Evolutionary conservation across 2,888 invertebrate species (phyloP), one percentile per base, ranked within the genome.

Genomic region (Orchestes rusci): DNA sequence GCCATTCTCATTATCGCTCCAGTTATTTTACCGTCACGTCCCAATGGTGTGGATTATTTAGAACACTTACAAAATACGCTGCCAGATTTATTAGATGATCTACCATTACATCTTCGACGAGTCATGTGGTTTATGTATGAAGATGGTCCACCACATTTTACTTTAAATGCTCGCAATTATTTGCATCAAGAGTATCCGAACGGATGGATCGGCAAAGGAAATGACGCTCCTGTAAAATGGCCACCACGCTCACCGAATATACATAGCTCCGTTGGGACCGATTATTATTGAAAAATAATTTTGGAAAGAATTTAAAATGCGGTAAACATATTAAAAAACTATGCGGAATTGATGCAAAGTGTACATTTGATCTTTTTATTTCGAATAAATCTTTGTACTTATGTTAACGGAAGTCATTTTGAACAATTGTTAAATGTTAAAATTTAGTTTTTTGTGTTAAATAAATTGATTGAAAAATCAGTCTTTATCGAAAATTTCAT

Each of bases 1-100:
- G 19, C 10, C 35, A 35, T 12, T 35, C 19, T 35, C 13, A 35
- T 35, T 12, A 18, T 17, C 16, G 35, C 18, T 35, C 7, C 17
- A 12, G 19, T 15, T 16, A 32, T 32, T 32, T 32, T 35, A 35
- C 35, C 19, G 19, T 19, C 35, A 16, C 17, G 18, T 3, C 17
- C 19, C 8, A 35, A 17, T 35, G 35, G 18, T 10, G 12, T 10
- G 16, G 13, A 35, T 35, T 35, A 35, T 35, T 35, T 35, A 10
- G 13, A 18, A 35, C 17, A 35, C 19, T 18, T 4, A 5, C 17
- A 18, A 35, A 4, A 19, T 16, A 16, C 15, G 16, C 16, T 35
- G 16, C 19, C 35, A 35, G 35, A 35, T 16, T 16, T 35, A 35
- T 35, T 35, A 35, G 35, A 35, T n/a, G 16, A 13, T 10, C n/a